Conservation (phyloP, 2,888 invertebrate genomes). For the Pollenia angustigena region DNA sequence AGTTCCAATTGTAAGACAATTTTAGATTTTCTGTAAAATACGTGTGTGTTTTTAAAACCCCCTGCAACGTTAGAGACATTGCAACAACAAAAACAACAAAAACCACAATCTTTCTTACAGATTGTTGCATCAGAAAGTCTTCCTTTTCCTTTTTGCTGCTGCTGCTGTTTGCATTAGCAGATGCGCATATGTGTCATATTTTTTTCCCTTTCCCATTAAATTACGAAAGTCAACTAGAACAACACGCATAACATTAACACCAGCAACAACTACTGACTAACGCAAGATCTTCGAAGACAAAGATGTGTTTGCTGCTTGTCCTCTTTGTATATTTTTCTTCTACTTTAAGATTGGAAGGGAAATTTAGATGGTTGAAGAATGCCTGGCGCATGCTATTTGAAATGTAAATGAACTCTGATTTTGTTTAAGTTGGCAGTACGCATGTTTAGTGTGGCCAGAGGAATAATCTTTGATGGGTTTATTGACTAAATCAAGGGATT, state of each 20-base stretch:
- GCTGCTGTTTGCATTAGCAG: slow-evolving; percentile 35
- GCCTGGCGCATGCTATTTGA: slow-evolving; percentile 66
- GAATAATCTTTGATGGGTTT: not conserved
- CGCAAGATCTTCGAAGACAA: slow-evolving; percentile 33
- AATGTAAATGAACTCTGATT: slow-evolving; percentile 70
- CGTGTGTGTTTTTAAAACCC: slow-evolving; percentile 65
- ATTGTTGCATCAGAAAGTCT: slow-evolving; percentile 60
- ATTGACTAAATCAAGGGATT: not conserved
- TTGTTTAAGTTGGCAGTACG: slow-evolving; percentile 20
- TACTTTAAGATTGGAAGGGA: slow-evolving; percentile 3
- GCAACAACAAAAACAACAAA: slow-evolving; percentile 31
- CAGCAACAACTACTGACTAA: slow-evolving; percentile 65
- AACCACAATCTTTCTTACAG: slow-evolving; percentile 19
- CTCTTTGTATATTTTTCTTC: slow-evolving; percentile 18
- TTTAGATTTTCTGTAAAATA: slow-evolving; percentile 48
- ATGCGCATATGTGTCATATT: slow-evolving; percentile 67
- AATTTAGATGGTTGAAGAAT: slow-evolving; percentile 5
- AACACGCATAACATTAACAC: slow-evolving; percentile 4
- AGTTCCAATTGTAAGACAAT: slow-evolving; percentile 45
- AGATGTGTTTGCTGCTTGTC: slow-evolving; percentile 8
- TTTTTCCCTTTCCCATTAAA: slow-evolving; percentile 16
- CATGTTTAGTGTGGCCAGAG: slow-evolving; percentile 51
- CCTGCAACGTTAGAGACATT: slow-evolving; percentile 71
- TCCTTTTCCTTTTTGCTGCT: slow-evolving; percentile 38
- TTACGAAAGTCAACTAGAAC: slow-evolving; percentile 4